Percentiles rank a stretch among this genome's conserved stretches.
phyloP scores from a whole-genome alignment of 2,797 vertebrate species.

The Cottoperca gobio region DNA sequence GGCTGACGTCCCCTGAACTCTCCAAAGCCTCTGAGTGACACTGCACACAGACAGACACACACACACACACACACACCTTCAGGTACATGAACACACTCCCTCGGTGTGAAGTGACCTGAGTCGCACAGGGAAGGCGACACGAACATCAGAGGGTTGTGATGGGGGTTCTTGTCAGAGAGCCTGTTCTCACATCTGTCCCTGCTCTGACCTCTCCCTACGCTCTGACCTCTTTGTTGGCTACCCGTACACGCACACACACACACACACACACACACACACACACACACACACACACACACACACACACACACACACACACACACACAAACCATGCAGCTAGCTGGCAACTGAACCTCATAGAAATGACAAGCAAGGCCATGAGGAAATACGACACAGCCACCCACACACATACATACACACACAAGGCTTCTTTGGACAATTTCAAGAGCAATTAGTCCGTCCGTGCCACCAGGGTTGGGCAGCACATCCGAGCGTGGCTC shows the following conservation, averaged over 20 bases:
- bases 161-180: constrained; percentile 60
- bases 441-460: constrained; percentile 80
- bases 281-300: not conserved
- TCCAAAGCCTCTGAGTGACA: constrained; percentile 40
- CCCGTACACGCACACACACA: constrained; percentile 22
- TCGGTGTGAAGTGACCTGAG: constrained; percentile 62
- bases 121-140: constrained; percentile 45
- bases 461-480: constrained; percentile 60
- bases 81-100: constrained; percentile 44
- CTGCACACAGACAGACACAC: constrained; percentile 24
- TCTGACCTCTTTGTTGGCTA: constrained; percentile 46
- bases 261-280: constrained; percentile 21
- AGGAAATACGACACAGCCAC: not conserved
- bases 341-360: constrained; percentile 49
- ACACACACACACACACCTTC: constrained; percentile 31
- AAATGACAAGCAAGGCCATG: constrained; percentile 32
- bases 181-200: constrained; percentile 72
- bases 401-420: not conserved
- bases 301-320: not conserved
- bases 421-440: constrained; percentile 54
- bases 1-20: constrained; percentile 28
- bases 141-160: constrained; percentile 54
- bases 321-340: constrained; percentile 7
- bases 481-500: constrained; percentile 32
- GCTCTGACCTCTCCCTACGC: constrained; percentile 63